Percentiles rank a stretch among this genome's conserved stretches.
phyloP scores from a whole-genome alignment of 2,888 invertebrate genomes.

The Octodonta nipae region DNA sequence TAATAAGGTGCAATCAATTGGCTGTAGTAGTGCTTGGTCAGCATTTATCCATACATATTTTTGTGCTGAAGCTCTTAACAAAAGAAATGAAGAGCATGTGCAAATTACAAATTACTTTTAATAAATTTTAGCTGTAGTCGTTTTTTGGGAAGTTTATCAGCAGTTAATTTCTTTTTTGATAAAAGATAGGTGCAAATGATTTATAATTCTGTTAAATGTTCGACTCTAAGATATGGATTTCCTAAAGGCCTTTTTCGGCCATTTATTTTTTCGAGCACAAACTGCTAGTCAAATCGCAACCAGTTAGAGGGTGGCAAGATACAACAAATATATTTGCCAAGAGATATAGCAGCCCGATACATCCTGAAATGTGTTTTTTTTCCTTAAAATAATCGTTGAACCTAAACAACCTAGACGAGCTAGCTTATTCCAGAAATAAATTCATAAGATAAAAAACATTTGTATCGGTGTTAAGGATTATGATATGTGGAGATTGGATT shows the following conservation, averaged over 20 bases:
- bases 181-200: conserved; percentile 1
- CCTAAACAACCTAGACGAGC: background rate
- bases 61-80: conserved; percentile 18
- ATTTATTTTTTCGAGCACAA: conserved; percentile 1
- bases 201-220: conserved; percentile 2
- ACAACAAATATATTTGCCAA: no score
- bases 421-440: no score
- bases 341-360: no score
- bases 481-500: conserved; percentile 1
- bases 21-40: conserved; percentile 15
- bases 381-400: no score
- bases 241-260: conserved; percentile 8
- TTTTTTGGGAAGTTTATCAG: background rate
- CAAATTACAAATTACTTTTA: conserved; percentile 14
- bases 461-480: conserved; percentile 1
- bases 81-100: conserved; percentile 17
- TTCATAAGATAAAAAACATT: background rate
- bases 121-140: background rate
- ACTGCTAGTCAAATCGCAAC: conserved; percentile 3
- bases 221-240: conserved; percentile 8
- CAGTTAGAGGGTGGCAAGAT: conserved; percentile 3
- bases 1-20: conserved; percentile 10
- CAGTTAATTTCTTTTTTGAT: conserved; percentile 2
- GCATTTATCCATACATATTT: conserved; percentile 18
- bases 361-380: no score